Conservation (phyloP, 2,797 vertebrate species). For the Coendou prehensilis region DNA sequence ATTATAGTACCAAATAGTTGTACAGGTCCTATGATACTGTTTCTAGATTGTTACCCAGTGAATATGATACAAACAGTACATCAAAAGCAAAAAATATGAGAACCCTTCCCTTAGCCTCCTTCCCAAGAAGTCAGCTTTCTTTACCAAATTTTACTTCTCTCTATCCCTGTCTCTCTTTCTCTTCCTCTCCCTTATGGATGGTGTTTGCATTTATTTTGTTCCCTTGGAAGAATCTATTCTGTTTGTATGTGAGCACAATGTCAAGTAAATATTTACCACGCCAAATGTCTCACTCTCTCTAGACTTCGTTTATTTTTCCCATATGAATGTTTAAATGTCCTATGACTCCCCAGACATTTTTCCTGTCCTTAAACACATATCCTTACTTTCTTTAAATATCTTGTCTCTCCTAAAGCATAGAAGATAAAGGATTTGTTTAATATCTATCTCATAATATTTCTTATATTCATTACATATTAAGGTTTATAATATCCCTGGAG, state of each 20-base stretch:
- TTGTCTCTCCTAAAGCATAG: background rate
- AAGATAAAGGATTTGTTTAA: background rate
- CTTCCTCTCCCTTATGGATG: background rate
- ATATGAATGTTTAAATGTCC: background rate
- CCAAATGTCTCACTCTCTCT: background rate
- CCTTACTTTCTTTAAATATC: background rate
- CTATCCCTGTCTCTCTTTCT: background rate
- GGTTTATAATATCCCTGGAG: background rate
- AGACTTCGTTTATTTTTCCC: background rate
- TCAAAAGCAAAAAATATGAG: background rate
- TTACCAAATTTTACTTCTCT: background rate
- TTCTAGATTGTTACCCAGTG: background rate
- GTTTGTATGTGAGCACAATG: background rate
- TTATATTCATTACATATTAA: background rate
- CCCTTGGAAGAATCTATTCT: background rate
- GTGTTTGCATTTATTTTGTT: background rate
- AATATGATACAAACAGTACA: background rate
- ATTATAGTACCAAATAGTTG: background rate
- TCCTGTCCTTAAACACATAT: background rate
- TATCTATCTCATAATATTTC: background rate
- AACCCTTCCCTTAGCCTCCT: background rate
- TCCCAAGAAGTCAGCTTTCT: background rate
- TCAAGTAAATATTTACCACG: conserved; percentile 16
- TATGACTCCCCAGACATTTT: background rate
- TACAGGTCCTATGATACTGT: background rate